Conservation (phyloP, 1,140 invertebrate species). For the Pseudomyrmex gracilis region DNA sequence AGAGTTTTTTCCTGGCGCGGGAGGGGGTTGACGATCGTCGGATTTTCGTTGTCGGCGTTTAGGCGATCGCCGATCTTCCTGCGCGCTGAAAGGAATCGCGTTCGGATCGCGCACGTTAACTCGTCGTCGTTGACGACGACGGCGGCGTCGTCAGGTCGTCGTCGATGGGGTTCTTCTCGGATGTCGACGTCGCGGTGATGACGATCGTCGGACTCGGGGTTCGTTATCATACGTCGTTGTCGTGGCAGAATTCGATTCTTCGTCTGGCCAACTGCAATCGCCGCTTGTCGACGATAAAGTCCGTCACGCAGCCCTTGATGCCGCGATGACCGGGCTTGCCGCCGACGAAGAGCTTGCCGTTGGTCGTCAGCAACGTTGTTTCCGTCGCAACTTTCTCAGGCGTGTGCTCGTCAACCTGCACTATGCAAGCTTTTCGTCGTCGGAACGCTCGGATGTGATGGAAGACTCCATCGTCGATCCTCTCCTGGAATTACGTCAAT, state of each 20-base stretch:
- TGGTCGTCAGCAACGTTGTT: conserved; percentile 79
- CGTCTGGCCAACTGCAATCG: conserved; percentile 82
- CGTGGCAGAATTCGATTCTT: conserved; percentile 84
- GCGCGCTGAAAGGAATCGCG: neutral
- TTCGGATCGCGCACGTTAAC: conserved; percentile 58
- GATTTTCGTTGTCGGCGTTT: conserved; percentile 19
- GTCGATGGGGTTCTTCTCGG: conserved; percentile 34
- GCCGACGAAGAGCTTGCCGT: conserved; percentile 84
- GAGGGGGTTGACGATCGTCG: neutral
- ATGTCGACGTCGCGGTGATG: conserved; percentile 65
- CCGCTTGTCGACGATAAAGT: conserved; percentile 86
- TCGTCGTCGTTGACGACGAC: conserved; percentile 49
- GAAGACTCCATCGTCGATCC: conserved; percentile 84
- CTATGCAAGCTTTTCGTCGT: conserved; percentile 85
- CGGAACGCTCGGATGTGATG: conserved; percentile 82
- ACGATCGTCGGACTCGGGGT: conserved; percentile 65
- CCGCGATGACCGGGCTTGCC: conserved; percentile 87
- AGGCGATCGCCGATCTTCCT: conserved; percentile 18
- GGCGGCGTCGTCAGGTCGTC: conserved; percentile 29
- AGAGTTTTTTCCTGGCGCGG: neutral
- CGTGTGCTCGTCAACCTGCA: conserved; percentile 87
- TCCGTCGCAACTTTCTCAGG: conserved; percentile 78
- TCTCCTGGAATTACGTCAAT: conserved; percentile 82
- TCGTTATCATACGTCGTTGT: conserved; percentile 85
- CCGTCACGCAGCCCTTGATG: conserved; percentile 88